Percentiles rank a stretch among this genome's conserved stretches.
Evolutionary conservation across 2,113 vertebrate species (phyloP).

Genomic region (Colaptes auratus): DNA sequence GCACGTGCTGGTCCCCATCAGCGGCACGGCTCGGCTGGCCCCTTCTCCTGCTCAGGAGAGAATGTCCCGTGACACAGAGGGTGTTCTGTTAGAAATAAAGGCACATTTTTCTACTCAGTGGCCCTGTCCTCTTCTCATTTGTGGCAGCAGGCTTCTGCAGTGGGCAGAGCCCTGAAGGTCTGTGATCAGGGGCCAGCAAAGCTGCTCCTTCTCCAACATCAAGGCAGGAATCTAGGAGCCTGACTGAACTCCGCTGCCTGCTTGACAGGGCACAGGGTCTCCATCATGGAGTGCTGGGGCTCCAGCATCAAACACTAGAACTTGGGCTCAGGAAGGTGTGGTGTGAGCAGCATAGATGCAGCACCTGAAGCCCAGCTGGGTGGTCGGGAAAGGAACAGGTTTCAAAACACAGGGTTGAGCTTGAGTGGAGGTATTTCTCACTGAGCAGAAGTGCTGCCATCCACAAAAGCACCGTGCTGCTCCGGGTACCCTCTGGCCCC

Average conservation of each 20-base stretch:
- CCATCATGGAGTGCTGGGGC: background rate
- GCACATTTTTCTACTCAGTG: conserved; percentile 50
- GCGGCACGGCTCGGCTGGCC: rapidly evolving
- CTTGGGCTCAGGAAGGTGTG: background rate
- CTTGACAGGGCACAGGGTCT: background rate
- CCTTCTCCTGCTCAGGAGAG: background rate
- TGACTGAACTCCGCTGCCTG: background rate
- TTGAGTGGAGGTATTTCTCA: no score
- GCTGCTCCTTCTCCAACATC: background rate
- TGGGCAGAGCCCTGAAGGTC: background rate
- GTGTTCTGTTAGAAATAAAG: conserved; percentile 21
- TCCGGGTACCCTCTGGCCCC: rapidly evolving
- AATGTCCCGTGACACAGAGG: background rate
- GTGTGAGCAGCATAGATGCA: background rate
- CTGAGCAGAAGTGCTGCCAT: background rate
- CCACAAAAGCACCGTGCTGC: background rate
- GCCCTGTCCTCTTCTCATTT: background rate
- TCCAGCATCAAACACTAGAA: rapidly evolving
- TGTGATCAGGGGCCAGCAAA: background rate
- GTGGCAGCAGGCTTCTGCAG: background rate
- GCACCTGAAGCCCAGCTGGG: background rate
- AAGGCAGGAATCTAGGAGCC: background rate
- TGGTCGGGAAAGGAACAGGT: background rate
- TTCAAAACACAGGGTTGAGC: background rate
- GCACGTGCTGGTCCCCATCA: background rate